phyloP scores from a whole-genome alignment of 2,888 invertebrate genomes.

The Mesorhabditis belari region DNA sequence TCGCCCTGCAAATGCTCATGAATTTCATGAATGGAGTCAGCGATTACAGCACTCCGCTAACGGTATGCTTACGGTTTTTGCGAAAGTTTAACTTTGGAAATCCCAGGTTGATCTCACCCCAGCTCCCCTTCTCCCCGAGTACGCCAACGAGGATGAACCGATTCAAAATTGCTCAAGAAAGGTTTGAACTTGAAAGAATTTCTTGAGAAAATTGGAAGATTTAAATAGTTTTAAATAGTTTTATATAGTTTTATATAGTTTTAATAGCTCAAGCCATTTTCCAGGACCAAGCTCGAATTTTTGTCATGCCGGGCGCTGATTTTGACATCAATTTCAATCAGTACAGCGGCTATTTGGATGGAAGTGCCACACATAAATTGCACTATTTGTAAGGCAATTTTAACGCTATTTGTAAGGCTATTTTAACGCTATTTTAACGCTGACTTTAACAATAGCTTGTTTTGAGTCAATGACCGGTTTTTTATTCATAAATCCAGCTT shows the following conservation, averaged over 20 bases:
- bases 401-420: no score
- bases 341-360: constrained; percentile 31
- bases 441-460: constrained; percentile 54
- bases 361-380: constrained; percentile 17
- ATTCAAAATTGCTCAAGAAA: background rate
- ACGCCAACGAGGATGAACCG: background rate
- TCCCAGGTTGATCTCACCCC: constrained; percentile 18
- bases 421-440: no score
- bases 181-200: no score
- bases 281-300: constrained; percentile 3
- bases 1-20: constrained; percentile 39
- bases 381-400: constrained; percentile 18
- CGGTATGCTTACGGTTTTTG: no score
- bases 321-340: constrained; percentile 31
- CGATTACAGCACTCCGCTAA: constrained; percentile 26
- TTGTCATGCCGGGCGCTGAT: constrained; percentile 22
- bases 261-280: background rate
- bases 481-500: constrained; percentile 6
- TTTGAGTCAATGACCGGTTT: no score
- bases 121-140: constrained; percentile 5
- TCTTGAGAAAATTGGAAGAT: background rate
- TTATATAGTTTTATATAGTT: background rate
- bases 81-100: background rate
- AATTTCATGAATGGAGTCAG: constrained; percentile 30
- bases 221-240: background rate